Conservation (phyloP, 2,888 invertebrate species). For the Notocelia uddmanniana region DNA sequence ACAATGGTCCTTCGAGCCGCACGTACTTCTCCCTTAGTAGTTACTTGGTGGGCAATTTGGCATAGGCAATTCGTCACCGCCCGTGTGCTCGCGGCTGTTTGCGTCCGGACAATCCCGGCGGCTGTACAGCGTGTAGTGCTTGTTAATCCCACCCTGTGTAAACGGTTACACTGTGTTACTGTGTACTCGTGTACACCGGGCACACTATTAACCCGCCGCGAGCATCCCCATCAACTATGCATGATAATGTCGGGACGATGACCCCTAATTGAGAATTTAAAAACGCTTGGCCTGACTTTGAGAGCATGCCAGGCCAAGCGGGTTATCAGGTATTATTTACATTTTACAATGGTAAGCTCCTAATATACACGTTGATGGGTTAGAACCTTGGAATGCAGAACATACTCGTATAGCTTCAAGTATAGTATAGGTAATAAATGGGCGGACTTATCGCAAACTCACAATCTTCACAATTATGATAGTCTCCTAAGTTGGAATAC, state of each 20-base stretch:
- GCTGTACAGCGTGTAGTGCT: background rate
- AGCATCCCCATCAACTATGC: slow-evolving; percentile 3
- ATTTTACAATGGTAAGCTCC: too few species aligned
- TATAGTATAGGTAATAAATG: too few species aligned
- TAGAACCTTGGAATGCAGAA: too few species aligned
- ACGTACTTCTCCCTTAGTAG: too few species aligned
- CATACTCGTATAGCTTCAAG: too few species aligned
- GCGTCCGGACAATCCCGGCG: background rate
- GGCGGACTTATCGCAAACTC: too few species aligned
- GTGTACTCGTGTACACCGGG: background rate
- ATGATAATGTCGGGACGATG: background rate
- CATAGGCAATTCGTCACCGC: background rate
- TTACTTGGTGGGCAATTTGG: too few species aligned
- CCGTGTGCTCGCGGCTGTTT: background rate
- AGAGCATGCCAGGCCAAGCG: background rate
- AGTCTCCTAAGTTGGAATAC: too few species aligned
- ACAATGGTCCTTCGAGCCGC: too few species aligned
- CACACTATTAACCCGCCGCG: background rate
- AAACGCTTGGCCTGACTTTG: background rate
- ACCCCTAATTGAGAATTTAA: background rate
- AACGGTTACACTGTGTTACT: background rate
- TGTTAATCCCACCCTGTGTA: background rate
- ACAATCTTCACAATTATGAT: too few species aligned
- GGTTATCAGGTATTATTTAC: too few species aligned
- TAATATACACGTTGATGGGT: too few species aligned